phyloP scores from a whole-genome alignment of 2,113 vertebrate genomes.

The Brachypodius melanocephalos region DNA sequence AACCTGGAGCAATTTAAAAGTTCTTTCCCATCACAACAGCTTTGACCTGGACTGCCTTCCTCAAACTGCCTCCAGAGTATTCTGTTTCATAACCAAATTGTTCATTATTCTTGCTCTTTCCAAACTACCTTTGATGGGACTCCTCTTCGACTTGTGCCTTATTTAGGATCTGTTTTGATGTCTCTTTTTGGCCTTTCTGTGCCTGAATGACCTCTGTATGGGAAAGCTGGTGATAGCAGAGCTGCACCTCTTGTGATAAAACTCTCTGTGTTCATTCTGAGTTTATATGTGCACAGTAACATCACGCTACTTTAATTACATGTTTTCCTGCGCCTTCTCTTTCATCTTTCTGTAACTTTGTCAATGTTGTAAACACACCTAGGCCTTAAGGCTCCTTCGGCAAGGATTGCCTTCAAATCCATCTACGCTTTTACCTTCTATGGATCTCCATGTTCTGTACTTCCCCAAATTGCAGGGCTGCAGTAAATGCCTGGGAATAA shows the following conservation, averaged over 20 bases:
- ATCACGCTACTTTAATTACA: slow-evolving; percentile 60
- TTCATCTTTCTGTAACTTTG: slow-evolving; percentile 59
- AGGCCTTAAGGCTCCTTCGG: slow-evolving; percentile 49
- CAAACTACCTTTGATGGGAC: not conserved
- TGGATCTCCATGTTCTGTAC: not conserved
- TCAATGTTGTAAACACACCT: slow-evolving; percentile 56
- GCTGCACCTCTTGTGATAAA: not conserved
- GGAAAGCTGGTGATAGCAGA: not conserved
- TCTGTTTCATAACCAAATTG: slow-evolving; percentile 38
- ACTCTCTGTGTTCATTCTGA: not conserved
- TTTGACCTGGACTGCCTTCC: slow-evolving; percentile 18
- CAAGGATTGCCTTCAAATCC: slow-evolving; percentile 23
- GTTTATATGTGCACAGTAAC: slow-evolving; percentile 1
- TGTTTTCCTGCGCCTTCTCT: slow-evolving; percentile 49
- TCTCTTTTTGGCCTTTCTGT: not conserved
- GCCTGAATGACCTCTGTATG: not conserved
- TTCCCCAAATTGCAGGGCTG: slow-evolving; percentile 10
- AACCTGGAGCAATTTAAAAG: slow-evolving; percentile 37
- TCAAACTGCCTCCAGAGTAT: slow-evolving; percentile 15
- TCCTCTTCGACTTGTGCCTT: not conserved
- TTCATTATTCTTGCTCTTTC: not conserved
- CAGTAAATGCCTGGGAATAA: slow-evolving; percentile 9
- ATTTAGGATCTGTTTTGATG: not conserved
- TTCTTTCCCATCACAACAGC: slow-evolving; percentile 25
- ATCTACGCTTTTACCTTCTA: not conserved